Conservation (phyloP, 2,113 vertebrate species). For the Cettia cetti region DNA sequence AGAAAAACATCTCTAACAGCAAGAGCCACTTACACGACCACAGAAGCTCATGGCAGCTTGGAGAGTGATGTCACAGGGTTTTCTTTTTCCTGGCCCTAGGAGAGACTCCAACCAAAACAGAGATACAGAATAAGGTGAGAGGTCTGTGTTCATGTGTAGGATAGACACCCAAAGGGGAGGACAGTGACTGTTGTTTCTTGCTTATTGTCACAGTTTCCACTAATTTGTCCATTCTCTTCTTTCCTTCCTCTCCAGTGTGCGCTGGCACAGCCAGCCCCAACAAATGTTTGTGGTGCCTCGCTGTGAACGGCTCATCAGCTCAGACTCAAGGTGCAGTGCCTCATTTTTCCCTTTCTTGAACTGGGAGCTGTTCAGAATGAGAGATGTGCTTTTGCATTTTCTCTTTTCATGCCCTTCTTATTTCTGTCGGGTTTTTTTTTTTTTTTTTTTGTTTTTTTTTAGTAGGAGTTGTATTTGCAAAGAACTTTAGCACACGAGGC, state of each 20-base stretch:
- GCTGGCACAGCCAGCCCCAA: rapidly evolving
- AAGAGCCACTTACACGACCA: background rate
- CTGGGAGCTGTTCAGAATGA: background rate
- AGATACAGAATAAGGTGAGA: background rate
- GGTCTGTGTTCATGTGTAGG: background rate
- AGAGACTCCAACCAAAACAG: background rate
- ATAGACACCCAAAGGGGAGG: background rate
- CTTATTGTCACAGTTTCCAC: background rate
- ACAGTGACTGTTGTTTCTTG: background rate
- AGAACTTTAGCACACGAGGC: background rate
- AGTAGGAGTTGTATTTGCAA: background rate
- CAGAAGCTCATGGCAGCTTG: rapidly evolving
- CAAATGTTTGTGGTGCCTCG: rapidly evolving
- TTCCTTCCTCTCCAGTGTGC: background rate
- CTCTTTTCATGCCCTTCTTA: background rate
- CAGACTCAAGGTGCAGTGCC: background rate
- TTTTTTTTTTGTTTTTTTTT: background rate
- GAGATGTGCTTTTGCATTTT: background rate
- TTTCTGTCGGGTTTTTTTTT: background rate
- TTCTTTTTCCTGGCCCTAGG: background rate
- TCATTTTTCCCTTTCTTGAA: background rate
- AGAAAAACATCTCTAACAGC: background rate
- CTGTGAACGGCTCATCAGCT: background rate
- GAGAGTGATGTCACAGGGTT: rapidly evolving
- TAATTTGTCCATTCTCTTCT: background rate